These are phyloP conservation scores for Propithecus coquereli DNA, from an alignment of 2,113 vertebrate genomes.

Conservation along the genomic window DNA sequence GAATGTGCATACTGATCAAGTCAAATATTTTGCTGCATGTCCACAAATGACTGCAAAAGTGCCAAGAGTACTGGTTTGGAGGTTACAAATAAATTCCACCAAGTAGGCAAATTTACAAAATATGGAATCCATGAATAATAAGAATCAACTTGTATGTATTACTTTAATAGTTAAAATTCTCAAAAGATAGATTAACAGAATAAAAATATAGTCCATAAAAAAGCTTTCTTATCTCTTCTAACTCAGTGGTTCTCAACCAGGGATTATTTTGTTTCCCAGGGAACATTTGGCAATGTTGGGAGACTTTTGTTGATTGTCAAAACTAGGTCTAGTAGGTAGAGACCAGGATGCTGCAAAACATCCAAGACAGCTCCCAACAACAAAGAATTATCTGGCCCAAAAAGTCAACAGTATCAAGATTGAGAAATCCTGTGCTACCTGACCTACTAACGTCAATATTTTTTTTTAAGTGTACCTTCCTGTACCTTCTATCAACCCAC, in stretches of 20 bases:
- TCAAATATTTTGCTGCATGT: neutral
- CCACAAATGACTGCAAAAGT: neutral
- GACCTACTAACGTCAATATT: neutral
- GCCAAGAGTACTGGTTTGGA: neutral
- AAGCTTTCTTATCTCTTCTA: neutral
- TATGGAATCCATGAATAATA: neutral
- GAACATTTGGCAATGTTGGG: neutral
- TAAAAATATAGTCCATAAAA: neutral
- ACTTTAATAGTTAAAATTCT: neutral
- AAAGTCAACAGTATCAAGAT: neutral
- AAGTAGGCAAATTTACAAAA: neutral
- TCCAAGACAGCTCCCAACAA: neutral
- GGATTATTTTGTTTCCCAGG: neutral
- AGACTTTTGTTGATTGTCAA: neutral
- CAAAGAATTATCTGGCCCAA: neutral
- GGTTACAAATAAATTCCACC: neutral
- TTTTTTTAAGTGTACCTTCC: neutral
- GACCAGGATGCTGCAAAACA: neutral
- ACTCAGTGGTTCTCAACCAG: neutral
- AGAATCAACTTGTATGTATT: neutral
- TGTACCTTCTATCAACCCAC: neutral
- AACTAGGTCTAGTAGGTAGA: neutral
- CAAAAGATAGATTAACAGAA: slow-evolving; percentile 6
- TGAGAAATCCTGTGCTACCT: neutral
- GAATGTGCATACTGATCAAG: neutral